phyloP scores from a whole-genome alignment of 1,140 invertebrate species.

The Cydia strobilella region DNA sequence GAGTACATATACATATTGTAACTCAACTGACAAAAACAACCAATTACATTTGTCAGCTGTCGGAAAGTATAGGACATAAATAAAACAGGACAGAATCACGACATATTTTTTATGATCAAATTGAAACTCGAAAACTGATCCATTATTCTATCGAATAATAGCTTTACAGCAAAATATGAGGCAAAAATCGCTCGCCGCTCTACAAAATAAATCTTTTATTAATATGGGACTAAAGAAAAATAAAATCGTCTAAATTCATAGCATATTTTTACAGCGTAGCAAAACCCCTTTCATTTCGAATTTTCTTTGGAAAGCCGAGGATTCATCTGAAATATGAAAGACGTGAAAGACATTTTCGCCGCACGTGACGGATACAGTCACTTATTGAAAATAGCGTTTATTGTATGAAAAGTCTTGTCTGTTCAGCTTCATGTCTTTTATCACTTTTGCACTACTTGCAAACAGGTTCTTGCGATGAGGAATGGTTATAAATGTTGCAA shows the following conservation, averaged over 20 bases:
- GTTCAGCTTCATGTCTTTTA: neutral
- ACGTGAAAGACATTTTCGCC: neutral
- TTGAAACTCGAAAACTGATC: neutral
- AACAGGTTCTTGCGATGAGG: neutral
- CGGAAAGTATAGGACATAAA: neutral
- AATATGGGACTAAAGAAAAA: neutral
- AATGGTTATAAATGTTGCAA: neutral
- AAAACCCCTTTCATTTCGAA: neutral
- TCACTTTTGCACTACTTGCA: constrained; percentile 3
- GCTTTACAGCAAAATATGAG: neutral
- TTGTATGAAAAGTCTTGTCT: neutral
- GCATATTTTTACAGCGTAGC: neutral
- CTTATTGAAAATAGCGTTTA: neutral
- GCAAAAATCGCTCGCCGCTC: neutral
- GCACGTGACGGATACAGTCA: neutral
- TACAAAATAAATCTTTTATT: neutral
- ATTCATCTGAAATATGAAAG: constrained; percentile 13
- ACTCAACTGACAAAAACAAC: neutral
- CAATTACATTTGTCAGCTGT: neutral
- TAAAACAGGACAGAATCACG: neutral
- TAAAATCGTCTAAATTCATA: neutral
- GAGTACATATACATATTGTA: neutral
- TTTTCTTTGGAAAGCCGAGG: constrained; percentile 4
- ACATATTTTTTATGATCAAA: constrained; percentile 6
- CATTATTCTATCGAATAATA: neutral